Base-by-base conservation (phyloP, 2,888 invertebrate species). In the Drosophila koepferae region DNA sequence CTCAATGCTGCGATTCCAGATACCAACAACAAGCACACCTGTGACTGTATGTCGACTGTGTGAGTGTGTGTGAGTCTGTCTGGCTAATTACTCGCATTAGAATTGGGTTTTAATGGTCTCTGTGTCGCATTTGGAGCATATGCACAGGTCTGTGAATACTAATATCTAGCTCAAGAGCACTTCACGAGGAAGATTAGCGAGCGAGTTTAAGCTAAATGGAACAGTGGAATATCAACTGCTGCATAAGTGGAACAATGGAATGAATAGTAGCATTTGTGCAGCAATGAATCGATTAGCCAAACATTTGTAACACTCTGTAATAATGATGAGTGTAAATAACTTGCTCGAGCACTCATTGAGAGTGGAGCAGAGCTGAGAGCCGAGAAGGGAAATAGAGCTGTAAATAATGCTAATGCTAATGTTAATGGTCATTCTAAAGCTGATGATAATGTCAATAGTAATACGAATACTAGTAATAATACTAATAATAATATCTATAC, bases 51-150 rank as follows among this genome's bases (percentile, higher is more conserved):
- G 43, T 53, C 23, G 31, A n/a, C 3, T 46, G 16, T 44, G 18
- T 44, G 44, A 23, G 20, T 44, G 36, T 44, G 36, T 12, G 38
- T 20, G 23, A 18, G 18, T 14, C 48, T 54, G 46, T 53, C 49
- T 48, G 63, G 79, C 72, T 80, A 80, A 80, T 80, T 80, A 80
- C 79, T 43, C 49, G 31, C 79, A 70, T 70, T 74, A 61, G 65
- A 78, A 74, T 70, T 61, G 54, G 43, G 49, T 49, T 64, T 67
- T 61, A 75, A 80, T 75, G 40, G 34, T 46, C 72, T 66, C 46
- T 12, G n/a, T 9, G 5, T 28, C 28, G 28, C 43, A 14, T 51
- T 51, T 20, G 31, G 65, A 64, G 38, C 65, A 65, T 63, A 51
- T 63, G 63, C 63, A 51, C 34, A 65, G 18, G n/a, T 49, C 41